A percentile compares a stretch with the other conserved stretches of the same genome.
These are phyloP conservation scores for Mya arenaria DNA, from an alignment of 1,140 invertebrate species.

Conservation along the genomic window DNA sequence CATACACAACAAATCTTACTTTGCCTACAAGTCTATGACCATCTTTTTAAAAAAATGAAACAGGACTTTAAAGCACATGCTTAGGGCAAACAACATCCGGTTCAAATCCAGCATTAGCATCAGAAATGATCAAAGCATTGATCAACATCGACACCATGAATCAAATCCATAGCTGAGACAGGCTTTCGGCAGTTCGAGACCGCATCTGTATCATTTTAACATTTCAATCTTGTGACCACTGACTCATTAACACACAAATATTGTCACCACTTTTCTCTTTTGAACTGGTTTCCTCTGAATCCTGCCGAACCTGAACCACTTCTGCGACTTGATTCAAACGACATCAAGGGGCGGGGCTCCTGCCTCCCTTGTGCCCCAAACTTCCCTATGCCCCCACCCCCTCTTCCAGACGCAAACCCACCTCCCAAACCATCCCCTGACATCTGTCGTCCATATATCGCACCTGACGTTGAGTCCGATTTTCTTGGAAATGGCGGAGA, in stretches of 20 bases:
- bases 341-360: constrained; percentile 37
- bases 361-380: background rate
- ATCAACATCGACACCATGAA: background rate
- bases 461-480: background rate
- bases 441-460: background rate
- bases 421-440: constrained; percentile 18
- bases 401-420: background rate
- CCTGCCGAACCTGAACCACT: background rate
- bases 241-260: background rate
- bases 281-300: constrained; percentile 31
- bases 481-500: constrained; percentile 45
- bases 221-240: background rate
- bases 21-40: too few species aligned
- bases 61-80: background rate
- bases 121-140: background rate
- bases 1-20: too few species aligned
- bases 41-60: too few species aligned
- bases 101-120: too few species aligned
- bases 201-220: background rate
- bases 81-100: background rate
- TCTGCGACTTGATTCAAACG: constrained; percentile 21
- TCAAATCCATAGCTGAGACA: background rate
- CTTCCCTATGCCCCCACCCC: background rate
- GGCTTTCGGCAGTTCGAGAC: background rate
- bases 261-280: background rate